Evolutionary conservation across 2,113 vertebrate species (phyloP).

Genomic region (Anhinga anhinga): DNA sequence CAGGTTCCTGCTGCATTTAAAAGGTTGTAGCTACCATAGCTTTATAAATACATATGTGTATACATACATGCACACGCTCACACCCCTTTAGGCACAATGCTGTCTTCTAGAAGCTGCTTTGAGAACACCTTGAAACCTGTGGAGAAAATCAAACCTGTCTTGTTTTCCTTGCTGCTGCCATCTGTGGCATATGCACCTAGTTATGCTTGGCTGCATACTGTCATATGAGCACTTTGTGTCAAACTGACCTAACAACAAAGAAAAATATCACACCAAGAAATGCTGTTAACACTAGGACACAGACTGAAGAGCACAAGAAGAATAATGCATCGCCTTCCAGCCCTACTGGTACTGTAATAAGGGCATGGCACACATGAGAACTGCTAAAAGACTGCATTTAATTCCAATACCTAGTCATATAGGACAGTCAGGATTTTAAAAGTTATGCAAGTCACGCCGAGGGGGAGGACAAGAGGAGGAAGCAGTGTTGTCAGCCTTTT

Average conservation of each 20-base stretch:
- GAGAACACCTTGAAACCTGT: conserved; percentile 10
- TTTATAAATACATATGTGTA: background rate
- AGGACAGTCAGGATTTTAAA: background rate
- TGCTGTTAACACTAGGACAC: background rate
- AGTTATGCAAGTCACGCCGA: background rate
- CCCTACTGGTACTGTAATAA: background rate
- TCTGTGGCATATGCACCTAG: background rate
- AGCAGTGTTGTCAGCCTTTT: background rate
- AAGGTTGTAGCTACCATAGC: background rate
- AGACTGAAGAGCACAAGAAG: background rate
- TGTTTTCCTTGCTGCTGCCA: conserved; percentile 18
- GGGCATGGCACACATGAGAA: background rate
- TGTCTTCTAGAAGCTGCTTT: background rate
- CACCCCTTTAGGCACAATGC: background rate
- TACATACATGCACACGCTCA: background rate
- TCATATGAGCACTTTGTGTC: background rate
- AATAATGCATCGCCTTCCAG: background rate
- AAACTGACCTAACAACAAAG: conserved; percentile 44
- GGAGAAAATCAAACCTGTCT: conserved; percentile 6
- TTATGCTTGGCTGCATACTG: conserved; percentile 18
- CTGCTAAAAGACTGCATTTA: background rate
- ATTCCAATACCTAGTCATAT: background rate
- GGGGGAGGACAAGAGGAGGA: background rate
- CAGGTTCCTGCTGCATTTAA: background rate
- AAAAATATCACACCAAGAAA: conserved; percentile 17